These are phyloP conservation scores for Oplegnathus fasciatus DNA, from an alignment of 2,113 vertebrate species.

Conservation along the genomic window DNA sequence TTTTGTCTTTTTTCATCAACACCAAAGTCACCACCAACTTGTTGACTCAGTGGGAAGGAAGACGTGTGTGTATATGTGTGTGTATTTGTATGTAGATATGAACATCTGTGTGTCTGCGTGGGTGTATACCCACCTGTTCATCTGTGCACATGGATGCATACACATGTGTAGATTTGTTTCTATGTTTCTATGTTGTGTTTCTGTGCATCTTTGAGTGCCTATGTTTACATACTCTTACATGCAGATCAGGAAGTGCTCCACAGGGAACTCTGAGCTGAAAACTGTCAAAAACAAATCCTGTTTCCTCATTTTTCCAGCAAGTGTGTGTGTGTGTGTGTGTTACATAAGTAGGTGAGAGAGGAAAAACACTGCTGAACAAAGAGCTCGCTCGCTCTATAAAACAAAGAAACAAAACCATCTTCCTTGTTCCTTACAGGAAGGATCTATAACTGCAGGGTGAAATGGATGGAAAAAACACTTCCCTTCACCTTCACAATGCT, in stretches of 20 bases:
- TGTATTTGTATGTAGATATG: slow-evolving; percentile 28
- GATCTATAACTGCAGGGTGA: not conserved
- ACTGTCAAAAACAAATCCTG: slow-evolving; percentile 58
- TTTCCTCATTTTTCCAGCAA: slow-evolving; percentile 56
- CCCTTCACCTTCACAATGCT: not conserved
- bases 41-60: slow-evolving; percentile 71
- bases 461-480: not conserved
- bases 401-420: slow-evolving; percentile 13
- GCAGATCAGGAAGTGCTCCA: slow-evolving; percentile 50
- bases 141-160: not conserved
- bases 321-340: slow-evolving; percentile 27
- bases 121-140: slow-evolving; percentile 34
- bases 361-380: slow-evolving; percentile 54
- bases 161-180: not conserved
- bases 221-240: slow-evolving; percentile 35
- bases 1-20: slow-evolving; percentile 13
- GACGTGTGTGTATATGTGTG: not conserved
- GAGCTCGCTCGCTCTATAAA: not conserved
- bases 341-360: slow-evolving; percentile 65
- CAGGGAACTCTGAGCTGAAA: slow-evolving; percentile 31
- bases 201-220: not conserved
- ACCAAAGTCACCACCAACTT: slow-evolving; percentile 56
- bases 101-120: slow-evolving; percentile 41
- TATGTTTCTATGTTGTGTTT: not conserved
- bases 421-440: slow-evolving; percentile 54